Evolutionary conservation across 2,113 vertebrate genomes (phyloP).

Genomic region (Variabilichromis moorii): DNA sequence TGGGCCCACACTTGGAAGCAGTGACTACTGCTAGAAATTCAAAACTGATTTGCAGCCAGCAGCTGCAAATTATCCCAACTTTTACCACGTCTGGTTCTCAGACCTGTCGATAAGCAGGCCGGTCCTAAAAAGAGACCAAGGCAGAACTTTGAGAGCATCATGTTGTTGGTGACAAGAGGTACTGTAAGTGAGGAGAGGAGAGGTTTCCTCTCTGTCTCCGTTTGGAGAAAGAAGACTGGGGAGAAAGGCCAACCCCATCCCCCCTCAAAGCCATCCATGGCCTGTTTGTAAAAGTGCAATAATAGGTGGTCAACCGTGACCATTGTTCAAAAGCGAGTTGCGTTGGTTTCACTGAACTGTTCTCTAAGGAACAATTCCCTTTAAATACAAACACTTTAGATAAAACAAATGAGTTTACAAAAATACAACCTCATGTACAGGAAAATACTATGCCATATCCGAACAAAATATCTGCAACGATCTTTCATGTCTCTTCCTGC

Average conservation of each 20-base stretch:
- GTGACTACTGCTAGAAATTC: neutral
- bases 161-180: neutral
- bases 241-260: neutral
- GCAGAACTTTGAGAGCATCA: neutral
- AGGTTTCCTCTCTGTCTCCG: neutral
- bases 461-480: conserved; percentile 52
- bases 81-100: neutral
- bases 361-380: conserved; percentile 43
- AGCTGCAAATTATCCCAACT: neutral
- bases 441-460: conserved; percentile 64
- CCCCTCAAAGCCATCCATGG: conserved; percentile 37
- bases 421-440: conserved; percentile 71
- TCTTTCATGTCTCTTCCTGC: conserved; percentile 25
- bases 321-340: conserved; percentile 12
- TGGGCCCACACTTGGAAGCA: neutral
- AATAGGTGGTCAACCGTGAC: conserved; percentile 25
- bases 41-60: neutral
- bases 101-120: neutral
- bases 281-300: conserved; percentile 64
- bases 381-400: conserved; percentile 56
- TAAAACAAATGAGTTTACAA: conserved; percentile 54
- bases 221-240: neutral
- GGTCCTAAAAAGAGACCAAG: neutral
- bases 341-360: conserved; percentile 19
- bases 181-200: neutral